These are phyloP conservation scores for Frankliniella fusca DNA, from an alignment of 2,888 invertebrate species.

Conservation along the genomic window DNA sequence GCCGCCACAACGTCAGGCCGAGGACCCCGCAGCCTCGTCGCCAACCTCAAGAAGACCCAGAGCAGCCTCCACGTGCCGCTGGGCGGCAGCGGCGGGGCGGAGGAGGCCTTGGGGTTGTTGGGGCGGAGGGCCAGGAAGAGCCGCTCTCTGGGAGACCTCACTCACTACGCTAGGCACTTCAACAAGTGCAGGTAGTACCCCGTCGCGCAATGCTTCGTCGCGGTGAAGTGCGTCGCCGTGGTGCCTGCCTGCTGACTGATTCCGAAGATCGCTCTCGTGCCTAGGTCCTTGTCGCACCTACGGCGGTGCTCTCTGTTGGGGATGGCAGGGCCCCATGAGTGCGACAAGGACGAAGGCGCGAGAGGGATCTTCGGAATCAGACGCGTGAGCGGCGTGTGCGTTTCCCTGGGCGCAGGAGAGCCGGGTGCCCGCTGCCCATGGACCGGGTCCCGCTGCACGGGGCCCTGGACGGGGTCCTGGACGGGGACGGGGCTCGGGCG, in stretches of 20 bases:
- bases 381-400: background rate
- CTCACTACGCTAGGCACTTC: background rate
- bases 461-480: too few species aligned
- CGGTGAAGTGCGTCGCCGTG: background rate
- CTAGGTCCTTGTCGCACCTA: too few species aligned
- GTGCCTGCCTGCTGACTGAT: background rate
- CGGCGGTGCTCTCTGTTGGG: too few species aligned
- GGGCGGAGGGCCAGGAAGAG: constrained; percentile 41
- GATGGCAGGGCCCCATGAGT: too few species aligned
- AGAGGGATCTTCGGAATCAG: too few species aligned
- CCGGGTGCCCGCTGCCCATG: background rate
- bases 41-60: constrained; percentile 4
- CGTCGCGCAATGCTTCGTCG: background rate
- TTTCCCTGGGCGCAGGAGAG: background rate
- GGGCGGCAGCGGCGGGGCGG: constrained; percentile 38
- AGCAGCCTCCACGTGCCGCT: constrained; percentile 30
- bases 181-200: background rate
- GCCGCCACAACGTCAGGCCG: background rate
- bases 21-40: background rate
- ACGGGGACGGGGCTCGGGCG: background rate
- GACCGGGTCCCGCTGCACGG: background rate
- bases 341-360: too few species aligned
- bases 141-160: constrained; percentile 31
- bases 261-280: too few species aligned
- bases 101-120: constrained; percentile 40